These are phyloP conservation scores for Lithophane semibrunnea DNA, from an alignment of 2,888 invertebrate species.

Conservation along the genomic window DNA sequence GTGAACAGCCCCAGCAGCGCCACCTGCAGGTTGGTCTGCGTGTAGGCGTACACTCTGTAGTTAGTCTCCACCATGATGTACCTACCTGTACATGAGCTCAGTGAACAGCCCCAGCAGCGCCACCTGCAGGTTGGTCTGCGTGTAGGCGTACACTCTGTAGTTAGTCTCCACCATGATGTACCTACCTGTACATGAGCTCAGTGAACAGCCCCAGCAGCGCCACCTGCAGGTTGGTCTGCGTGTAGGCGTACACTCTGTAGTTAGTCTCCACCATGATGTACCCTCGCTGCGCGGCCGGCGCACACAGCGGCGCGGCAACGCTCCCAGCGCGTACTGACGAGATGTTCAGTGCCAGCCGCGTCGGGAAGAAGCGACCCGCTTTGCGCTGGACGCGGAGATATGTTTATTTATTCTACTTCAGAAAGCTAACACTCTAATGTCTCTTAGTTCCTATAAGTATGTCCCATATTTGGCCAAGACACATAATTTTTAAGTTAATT, in stretches of 20 bases:
- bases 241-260: conserved; percentile 98
- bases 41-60: conserved; percentile 97
- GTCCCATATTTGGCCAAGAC: neutral
- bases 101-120: conserved; percentile 23
- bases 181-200: conserved; percentile 93
- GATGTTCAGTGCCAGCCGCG: conserved; percentile 97
- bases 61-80: too few relatives aligned
- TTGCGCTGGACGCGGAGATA: conserved; percentile 91
- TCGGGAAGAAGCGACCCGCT: conserved; percentile 98
- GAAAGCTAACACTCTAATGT: neutral
- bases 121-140: conserved; percentile 28
- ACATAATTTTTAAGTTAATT: neutral
- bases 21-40: conserved; percentile 93
- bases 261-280: conserved; percentile 99
- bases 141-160: conserved; percentile 25
- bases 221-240: conserved; percentile 97
- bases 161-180: conserved; percentile 14
- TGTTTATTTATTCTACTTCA: neutral
- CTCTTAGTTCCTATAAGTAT: neutral
- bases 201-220: conserved; percentile 98
- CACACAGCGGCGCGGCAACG: conserved; percentile 80
- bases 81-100: conserved; percentile 24
- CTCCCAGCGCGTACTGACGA: conserved; percentile 88
- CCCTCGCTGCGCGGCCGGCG: conserved; percentile 79
- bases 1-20: too few relatives aligned